Evolutionary conservation across 2,113 vertebrate species (phyloP).

Genomic region (Poeciliopsis occidentalis): DNA sequence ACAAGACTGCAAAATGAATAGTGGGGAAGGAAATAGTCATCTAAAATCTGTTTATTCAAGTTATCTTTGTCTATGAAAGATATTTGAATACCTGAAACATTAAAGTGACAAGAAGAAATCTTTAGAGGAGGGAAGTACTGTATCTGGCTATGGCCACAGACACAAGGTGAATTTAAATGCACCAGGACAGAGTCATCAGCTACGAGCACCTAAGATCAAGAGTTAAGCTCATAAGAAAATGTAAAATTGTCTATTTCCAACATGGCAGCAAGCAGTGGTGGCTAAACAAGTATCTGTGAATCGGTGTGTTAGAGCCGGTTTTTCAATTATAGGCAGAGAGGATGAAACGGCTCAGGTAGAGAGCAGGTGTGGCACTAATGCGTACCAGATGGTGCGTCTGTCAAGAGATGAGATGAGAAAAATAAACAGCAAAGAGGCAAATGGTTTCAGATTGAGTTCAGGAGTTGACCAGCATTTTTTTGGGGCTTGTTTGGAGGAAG

Average conservation of each 20-base stretch:
- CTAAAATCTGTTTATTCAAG: no score
- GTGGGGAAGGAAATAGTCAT: no score
- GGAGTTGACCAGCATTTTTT: slow-evolving; percentile 37
- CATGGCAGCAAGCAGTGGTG: slow-evolving; percentile 25
- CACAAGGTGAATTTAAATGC: slow-evolving; percentile 40
- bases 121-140: not conserved
- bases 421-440: slow-evolving; percentile 23
- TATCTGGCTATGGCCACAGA: not conserved
- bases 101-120: not conserved
- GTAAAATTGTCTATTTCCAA: slow-evolving; percentile 39
- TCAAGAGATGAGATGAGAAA: slow-evolving; percentile 16
- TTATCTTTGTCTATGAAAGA: not conserved
- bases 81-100: not conserved
- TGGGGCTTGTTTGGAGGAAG: slow-evolving; percentile 19
- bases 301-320: slow-evolving; percentile 43
- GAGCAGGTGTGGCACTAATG: slow-evolving; percentile 26
- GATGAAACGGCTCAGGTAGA: slow-evolving; percentile 34
- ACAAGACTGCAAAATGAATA: no score
- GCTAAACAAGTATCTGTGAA: slow-evolving; percentile 45
- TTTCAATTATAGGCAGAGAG: slow-evolving; percentile 47
- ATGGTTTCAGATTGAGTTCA: slow-evolving; percentile 35
- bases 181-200: slow-evolving; percentile 22
- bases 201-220: slow-evolving; percentile 51
- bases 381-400: not conserved
- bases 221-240: slow-evolving; percentile 43